A percentile compares a stretch with the other conserved stretches of the same genome.
Conservation (phyloP, 2,113 vertebrate species). For the Brachyistius frenatus region DNA sequence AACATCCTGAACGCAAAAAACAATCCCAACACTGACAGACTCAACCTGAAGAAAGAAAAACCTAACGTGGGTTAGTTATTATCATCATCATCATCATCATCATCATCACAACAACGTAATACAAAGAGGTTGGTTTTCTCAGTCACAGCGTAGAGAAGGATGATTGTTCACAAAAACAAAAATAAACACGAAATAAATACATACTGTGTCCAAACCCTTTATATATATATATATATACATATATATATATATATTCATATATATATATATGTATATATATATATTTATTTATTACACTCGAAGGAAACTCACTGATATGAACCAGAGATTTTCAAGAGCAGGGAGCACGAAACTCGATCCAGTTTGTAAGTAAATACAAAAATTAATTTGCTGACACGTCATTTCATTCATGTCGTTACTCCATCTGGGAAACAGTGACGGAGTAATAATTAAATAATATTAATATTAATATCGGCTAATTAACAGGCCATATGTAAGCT, state of each 20-base stretch:
- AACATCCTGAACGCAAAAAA: slow-evolving; percentile 2
- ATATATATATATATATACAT: no score
- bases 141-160: background rate
- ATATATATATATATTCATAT: no score
- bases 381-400: background rate
- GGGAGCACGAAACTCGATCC: background rate
- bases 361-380: no score
- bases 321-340: background rate
- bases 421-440: no score
- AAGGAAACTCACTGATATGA: no score
- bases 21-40: background rate
- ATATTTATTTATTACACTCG: no score
- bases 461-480: no score
- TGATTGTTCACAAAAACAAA: background rate
- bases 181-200: background rate
- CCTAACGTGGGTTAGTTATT: background rate
- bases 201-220: background rate
- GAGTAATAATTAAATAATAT: no score
- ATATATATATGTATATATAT: no score
- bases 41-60: slow-evolving; percentile 3
- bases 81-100: background rate
- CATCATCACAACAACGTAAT: background rate
- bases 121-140: background rate
- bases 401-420: background rate
- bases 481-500: no score